Base-by-base conservation (phyloP, 1,140 invertebrate genomes). In the Hylyphantes graminicola region DNA sequence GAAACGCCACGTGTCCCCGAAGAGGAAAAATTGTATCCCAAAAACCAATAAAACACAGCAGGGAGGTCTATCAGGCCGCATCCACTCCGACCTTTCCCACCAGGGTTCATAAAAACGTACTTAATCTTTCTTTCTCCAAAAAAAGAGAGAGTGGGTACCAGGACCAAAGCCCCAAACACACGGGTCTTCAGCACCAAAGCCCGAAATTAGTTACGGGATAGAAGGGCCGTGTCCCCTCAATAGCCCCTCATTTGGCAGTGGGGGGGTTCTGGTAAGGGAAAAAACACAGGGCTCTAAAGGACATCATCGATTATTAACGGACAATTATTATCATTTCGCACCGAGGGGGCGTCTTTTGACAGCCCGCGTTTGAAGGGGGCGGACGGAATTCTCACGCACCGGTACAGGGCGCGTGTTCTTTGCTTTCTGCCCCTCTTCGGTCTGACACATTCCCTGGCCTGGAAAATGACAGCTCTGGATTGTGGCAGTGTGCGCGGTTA, bases 261-360 rank as follows among this genome's bases (percentile, higher is more conserved):
- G 68, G 76, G 68, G 78, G 51, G 57, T 57, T 63, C 11, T n/a
- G 51, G 51, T 53, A 57, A 21, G 48, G 68, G 72, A 75, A 74
- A 83, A 74, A 83, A 83, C 63, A 65, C 68, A 57, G 67, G 35
- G 48, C 80, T 83, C 75, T 65, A 65, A 75, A 75, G 72, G 53
- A 59, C 80, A 83, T 83, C 80, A 83, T 83, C 72, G 80, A 83
- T 83, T 83, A 83, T 83, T 74, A 75, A 83, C 80, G 80, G 80
- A 83, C 72, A 75, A 83, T 83, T 83, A 83, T 83, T 64, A 83
- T 74, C 79, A 67, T 81, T 73, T 81, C 61, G 61, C 76, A 78
- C 76, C 55, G 76, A 78, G 63, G 63, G 61, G 63, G 19, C 70
- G 67, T 78, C 79, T 73, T 81, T 81, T 81, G 79, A 83, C 72